phyloP scores from a whole-genome alignment of 2,113 vertebrate genomes.

The Macrotis lagotis region DNA sequence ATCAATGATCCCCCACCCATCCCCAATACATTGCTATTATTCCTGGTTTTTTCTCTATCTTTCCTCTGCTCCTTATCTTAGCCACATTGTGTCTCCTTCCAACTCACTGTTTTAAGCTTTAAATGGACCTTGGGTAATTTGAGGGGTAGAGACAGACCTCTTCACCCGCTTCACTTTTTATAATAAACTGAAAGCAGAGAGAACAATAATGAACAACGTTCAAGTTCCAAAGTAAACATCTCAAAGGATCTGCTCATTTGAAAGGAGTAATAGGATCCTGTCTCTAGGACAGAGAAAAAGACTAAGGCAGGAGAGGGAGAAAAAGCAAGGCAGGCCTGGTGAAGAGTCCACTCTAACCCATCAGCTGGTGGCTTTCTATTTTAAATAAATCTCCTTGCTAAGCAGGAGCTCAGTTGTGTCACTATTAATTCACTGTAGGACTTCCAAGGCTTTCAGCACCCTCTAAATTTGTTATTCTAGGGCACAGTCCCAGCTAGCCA shows the following conservation, averaged over 20 bases:
- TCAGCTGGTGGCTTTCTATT: not conserved
- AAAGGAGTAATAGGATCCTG: not conserved
- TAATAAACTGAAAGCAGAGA: not conserved
- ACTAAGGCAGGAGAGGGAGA: not conserved
- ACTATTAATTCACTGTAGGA: not conserved
- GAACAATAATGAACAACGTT: not conserved
- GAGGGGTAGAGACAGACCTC: not conserved
- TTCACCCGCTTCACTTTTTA: not conserved
- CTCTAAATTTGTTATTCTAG: not conserved
- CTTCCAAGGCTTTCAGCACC: not conserved
- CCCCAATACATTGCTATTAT: not conserved
- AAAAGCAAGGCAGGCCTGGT: not conserved
- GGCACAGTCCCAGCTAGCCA: not conserved
- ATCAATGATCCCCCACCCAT: not conserved
- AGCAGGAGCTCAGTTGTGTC: not conserved
- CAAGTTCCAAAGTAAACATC: not conserved
- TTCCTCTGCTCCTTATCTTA: not conserved
- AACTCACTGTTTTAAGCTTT: not conserved
- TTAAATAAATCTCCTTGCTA: not conserved
- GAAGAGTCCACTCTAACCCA: not conserved
- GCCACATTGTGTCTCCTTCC: not conserved
- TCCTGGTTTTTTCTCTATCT: not conserved
- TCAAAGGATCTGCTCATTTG: not conserved
- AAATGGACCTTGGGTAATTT: not conserved
- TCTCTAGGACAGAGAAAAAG: not conserved